These are phyloP conservation scores for Sitta europaea DNA, from an alignment of 2,113 vertebrate species.

Conservation along the genomic window DNA sequence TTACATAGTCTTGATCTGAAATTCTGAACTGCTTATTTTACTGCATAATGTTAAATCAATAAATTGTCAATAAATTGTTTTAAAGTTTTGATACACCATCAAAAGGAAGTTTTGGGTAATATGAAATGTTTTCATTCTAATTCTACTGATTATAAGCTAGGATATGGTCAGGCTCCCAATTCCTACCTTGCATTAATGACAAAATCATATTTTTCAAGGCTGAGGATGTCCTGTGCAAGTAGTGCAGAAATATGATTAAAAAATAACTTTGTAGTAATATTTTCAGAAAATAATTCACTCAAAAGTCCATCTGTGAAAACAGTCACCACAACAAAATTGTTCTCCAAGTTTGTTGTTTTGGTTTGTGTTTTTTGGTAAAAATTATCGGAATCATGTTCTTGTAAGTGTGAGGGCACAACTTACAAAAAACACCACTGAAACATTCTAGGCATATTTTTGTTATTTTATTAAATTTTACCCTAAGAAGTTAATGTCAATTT, in stretches of 20 bases:
- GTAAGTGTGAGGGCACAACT: neutral
- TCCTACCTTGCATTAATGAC: neutral
- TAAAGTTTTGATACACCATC: neutral
- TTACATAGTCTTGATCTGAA: neutral
- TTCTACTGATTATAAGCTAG: neutral
- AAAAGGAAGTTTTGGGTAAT: neutral
- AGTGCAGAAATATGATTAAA: neutral
- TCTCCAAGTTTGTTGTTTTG: neutral
- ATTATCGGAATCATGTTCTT: neutral
- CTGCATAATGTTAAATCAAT: neutral
- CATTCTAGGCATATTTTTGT: neutral
- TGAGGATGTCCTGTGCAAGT: neutral
- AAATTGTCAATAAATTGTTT: neutral
- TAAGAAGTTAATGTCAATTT: neutral
- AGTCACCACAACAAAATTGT: neutral
- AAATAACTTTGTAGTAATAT: neutral
- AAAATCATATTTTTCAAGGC: neutral
- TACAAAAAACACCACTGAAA: neutral
- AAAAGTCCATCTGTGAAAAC: neutral
- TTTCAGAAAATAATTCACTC: neutral
- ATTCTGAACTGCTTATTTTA: neutral
- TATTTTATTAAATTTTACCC: neutral
- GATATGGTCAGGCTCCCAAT: neutral
- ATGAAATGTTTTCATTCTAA: neutral
- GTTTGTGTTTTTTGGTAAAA: neutral